Percentiles rank a stretch among this genome's conserved stretches.
These are phyloP conservation scores for Solen grandis DNA, from an alignment of 1,140 invertebrate species.

Conservation along the genomic window DNA sequence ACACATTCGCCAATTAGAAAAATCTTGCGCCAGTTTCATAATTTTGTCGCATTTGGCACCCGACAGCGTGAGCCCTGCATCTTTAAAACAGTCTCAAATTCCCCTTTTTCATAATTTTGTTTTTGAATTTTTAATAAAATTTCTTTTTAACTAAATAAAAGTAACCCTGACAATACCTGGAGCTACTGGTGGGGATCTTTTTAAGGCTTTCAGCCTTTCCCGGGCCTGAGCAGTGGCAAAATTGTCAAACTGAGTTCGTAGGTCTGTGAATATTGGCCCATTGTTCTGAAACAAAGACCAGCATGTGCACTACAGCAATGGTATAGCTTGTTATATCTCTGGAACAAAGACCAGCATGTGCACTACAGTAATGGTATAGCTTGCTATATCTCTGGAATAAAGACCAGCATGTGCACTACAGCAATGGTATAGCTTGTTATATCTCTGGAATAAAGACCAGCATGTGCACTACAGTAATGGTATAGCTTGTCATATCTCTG, in stretches of 20 bases:
- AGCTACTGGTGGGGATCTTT: slow-evolving; percentile 59
- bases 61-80: too few relatives aligned
- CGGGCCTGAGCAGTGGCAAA: slow-evolving; percentile 64
- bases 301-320: not conserved
- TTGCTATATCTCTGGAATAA: not conserved
- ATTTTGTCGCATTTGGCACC: too few relatives aligned
- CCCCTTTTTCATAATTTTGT: too few relatives aligned
- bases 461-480: too few relatives aligned
- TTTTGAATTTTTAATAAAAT: too few relatives aligned
- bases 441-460: not conserved
- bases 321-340: not conserved
- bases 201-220: slow-evolving; percentile 64
- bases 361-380: not conserved
- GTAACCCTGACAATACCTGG: too few relatives aligned
- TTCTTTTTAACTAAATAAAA: too few relatives aligned
- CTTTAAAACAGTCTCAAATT: too few relatives aligned
- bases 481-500: too few relatives aligned
- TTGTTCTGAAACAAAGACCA: slow-evolving; percentile 63
- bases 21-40: too few relatives aligned
- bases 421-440: not conserved
- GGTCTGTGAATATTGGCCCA: slow-evolving; percentile 67
- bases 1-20: too few relatives aligned
- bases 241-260: slow-evolving; percentile 66
- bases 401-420: not conserved
- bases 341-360: not conserved